These are phyloP conservation scores for Pseudopodoces humilis DNA, from an alignment of 2,113 vertebrate genomes.

Conservation along the genomic window DNA sequence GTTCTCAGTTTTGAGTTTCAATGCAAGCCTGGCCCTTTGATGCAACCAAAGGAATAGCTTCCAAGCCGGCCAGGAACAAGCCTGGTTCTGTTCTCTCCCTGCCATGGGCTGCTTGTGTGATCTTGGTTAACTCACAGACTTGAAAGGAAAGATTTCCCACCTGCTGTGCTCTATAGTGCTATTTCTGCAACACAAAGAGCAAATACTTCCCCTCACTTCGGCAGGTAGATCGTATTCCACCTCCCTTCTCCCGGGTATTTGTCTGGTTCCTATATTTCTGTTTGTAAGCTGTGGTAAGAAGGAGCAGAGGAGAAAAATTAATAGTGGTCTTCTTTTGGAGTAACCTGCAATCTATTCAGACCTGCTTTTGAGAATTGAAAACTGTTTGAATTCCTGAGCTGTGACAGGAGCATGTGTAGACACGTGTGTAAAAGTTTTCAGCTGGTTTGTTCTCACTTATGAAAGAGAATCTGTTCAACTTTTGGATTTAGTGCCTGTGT, in stretches of 20 bases:
- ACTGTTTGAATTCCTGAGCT: constrained; percentile 51
- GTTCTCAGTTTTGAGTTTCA: not conserved
- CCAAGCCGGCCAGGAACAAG: not conserved
- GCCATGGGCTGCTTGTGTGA: not conserved
- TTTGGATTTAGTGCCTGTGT: not conserved
- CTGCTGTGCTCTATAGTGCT: not conserved
- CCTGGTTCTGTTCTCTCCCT: not conserved
- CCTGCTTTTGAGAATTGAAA: constrained; percentile 24
- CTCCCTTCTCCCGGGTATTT: not conserved
- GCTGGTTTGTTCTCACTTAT: constrained; percentile 10
- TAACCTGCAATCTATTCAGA: constrained; percentile 19
- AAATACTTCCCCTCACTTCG: not conserved
- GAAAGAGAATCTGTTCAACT: constrained; percentile 4
- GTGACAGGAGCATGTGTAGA: constrained; percentile 29
- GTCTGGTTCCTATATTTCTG: not conserved
- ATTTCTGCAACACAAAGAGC: constrained; percentile 10
- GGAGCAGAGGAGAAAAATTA: not conserved
- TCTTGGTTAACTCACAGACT: constrained; percentile 8
- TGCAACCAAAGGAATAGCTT: not conserved
- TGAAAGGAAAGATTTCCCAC: constrained; percentile 35
- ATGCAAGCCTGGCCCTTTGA: not conserved
- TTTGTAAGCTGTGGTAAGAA: not conserved
- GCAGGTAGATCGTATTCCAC: not conserved
- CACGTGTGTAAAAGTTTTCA: constrained; percentile 5
- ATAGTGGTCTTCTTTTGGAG: not conserved